Evolutionary conservation across 2,113 vertebrate genomes (phyloP), one percentile per base, ranked within the genome.

Genomic region (Tragulus kanchil): DNA sequence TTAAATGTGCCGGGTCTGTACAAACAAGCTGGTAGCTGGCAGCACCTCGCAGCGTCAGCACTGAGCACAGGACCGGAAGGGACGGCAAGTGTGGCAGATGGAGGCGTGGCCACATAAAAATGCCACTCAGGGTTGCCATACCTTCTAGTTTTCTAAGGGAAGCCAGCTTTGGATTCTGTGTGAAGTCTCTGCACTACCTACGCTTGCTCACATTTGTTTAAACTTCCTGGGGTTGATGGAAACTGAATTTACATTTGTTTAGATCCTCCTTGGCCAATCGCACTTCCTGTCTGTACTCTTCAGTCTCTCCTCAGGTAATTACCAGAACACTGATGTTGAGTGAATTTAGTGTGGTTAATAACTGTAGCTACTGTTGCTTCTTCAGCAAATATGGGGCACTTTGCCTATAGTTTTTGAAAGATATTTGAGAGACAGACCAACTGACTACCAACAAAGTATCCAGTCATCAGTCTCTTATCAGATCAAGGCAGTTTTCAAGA

Each of bases 1-100:
- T 21, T 3, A 78, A 31, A 21, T 26, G 23, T 1, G 2, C 42
- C 28, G 4, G 17, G 26, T 82, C 4, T 31, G 7, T 54, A 5
- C 14, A 9, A 25, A 21, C 45, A 42, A 52, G 59, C 54, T 69
- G 62, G 12, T 19, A 17, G 59, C 77, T 25, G 45, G 52, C n/a
- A 1, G 48, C 3, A 1, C 64, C 31, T n/a, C 26, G 8, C 26
- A 13, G 17, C 85, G 71, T 69, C 50, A 0, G 31, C 13, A 1
- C 26, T n/a, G 19, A 3, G 0, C 1, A 3, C 5, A 4, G 23
- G 17, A 3, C 6, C 6, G 9, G 23, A 42, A 25, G 13, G 21
- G 45, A 25, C 6, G 2, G 64, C 11, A 56, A 26, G 15, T 6
- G 28, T 23, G 9, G 9, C 17, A 7, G 2, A 36, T 69, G 5